Evolutionary conservation across 2,888 invertebrate species (phyloP), one percentile per base, ranked within the genome.

Genomic region (Resseliella maxima): DNA sequence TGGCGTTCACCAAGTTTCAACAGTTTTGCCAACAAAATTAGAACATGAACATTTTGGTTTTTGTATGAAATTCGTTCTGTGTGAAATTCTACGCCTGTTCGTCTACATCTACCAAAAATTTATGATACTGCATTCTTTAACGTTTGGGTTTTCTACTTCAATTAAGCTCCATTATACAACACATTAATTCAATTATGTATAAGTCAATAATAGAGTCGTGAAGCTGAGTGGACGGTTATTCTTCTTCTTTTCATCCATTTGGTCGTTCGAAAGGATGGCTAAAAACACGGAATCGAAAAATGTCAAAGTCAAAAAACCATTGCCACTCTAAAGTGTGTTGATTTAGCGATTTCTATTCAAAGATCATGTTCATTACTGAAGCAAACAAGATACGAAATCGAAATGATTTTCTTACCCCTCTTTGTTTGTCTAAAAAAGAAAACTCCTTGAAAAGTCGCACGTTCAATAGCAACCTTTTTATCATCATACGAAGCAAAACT

Each of bases 141-240:
- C 72, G 31, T 72, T 50, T 72, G 24, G 72, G 1, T 72, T 12
- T 72, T 72, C 72, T 72, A 35, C 72, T 72, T 72, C 72, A 72
- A 72, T 72, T 72, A 72, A 35, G 35, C 72, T 31, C 72, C 72
- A 72, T 72, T 59, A 59, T 27, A 24, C 59, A 59, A 59, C 59
- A 59, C 27, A 59, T 59, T 72, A 31, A 72, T 72, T 72, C 35
- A 72, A 72, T 72, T 72, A 72, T 72, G 72, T 59, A 59, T 59
- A 3, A 59, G 59, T 59, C 59, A 59, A 35, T 72, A 72, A 35
- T 72, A 18, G 72, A 72, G n/a, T 35, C 72, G 31, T 59, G 10
- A 21, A 18, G 50, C 41, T 3, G 15, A 59, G 59, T 24, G 5
- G 24, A 59, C n/a, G 21, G 2, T 18, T 50, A 18, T 50, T 8